These are phyloP conservation scores for Gymnoscopelus braueri DNA, from an alignment of 2,797 vertebrate species.

Conservation along the genomic window DNA sequence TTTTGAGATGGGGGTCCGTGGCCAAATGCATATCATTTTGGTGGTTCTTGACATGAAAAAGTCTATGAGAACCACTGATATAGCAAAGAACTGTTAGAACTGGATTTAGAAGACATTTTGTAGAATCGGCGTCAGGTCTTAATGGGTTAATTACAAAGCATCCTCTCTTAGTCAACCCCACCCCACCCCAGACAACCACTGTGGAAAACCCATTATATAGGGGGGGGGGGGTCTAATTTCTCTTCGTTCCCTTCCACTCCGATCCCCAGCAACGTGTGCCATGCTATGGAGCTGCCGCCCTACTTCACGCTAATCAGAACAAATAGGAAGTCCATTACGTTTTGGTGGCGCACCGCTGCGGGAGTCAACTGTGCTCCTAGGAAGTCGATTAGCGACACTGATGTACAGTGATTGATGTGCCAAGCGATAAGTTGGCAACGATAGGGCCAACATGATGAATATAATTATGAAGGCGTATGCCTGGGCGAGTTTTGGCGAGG, in stretches of 20 bases:
- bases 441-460: slow-evolving; percentile 30
- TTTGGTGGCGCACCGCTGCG: not conserved
- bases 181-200: slow-evolving; percentile 46
- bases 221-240: slow-evolving; percentile 32
- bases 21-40: too few species aligned
- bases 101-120: too few species aligned
- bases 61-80: too few species aligned
- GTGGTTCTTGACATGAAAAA: too few species aligned
- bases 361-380: slow-evolving; percentile 6
- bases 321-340: slow-evolving; percentile 7
- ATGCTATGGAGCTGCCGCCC: slow-evolving; percentile 33
- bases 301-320: slow-evolving; percentile 16
- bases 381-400: slow-evolving; percentile 66
- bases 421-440: slow-evolving; percentile 44
- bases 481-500: slow-evolving; percentile 31
- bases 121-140: too few species aligned
- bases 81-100: too few species aligned
- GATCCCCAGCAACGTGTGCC: slow-evolving; percentile 39
- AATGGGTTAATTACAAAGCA: slow-evolving; percentile 70
- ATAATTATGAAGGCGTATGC: slow-evolving; percentile 27
- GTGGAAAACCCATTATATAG: slow-evolving; percentile 36
- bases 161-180: slow-evolving; percentile 51
- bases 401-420: slow-evolving; percentile 61
- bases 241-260: slow-evolving; percentile 26
- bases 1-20: too few species aligned